Base-by-base conservation (phyloP, 2,888 invertebrate genomes). In the Rotaria sp. region DNA sequence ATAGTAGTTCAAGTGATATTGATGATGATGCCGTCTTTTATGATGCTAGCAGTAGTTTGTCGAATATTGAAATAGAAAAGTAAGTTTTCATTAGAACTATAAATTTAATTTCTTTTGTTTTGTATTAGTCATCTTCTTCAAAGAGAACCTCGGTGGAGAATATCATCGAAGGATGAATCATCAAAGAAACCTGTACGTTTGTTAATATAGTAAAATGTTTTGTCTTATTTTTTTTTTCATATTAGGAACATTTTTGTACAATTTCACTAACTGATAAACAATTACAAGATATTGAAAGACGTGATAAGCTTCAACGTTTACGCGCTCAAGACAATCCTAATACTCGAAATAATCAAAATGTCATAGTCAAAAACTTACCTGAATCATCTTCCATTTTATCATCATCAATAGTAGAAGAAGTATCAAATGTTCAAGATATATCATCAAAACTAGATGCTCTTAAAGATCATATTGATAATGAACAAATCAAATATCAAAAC, bases 331-430 rank as follows among this genome's bases (percentile, higher is more conserved):
- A 30, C 2, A 30, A 67, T 67, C 15, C 1, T 35, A 30, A 30
- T 67, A 67, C 2, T 30, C 35, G 5, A 45, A 41, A 11, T 26
- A 80, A n/a, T 80, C 24, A 45, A 45, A 45, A 45, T 21, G 21
- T 41, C 3, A 5, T 30, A 15, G 7, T 15, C 0, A n/a, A 41
- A 26, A 0, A 4, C 5, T 7, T 2, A 30, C 0, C 10, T 26
- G 67, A 35, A 13, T 35, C 18, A 18, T 7, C 35, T 30, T 18
- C 67, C 18, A 5, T 35, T 35, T 30, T 67, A 67, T 67, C 67
- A 13, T 67, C 67, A 67, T 67, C 35, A 35, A 35, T 3, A 35
- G 15, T 18, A 67, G 67, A 67, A 35, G 30, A 67, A 35, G 2
- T 30, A 11, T 15, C 5, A 30, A 67, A 11, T 30, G 18, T 18